Percentiles rank a stretch among this genome's conserved stretches.
Evolutionary conservation across 2,888 invertebrate species (phyloP).

Genomic region (Tachystola acroxantha): DNA sequence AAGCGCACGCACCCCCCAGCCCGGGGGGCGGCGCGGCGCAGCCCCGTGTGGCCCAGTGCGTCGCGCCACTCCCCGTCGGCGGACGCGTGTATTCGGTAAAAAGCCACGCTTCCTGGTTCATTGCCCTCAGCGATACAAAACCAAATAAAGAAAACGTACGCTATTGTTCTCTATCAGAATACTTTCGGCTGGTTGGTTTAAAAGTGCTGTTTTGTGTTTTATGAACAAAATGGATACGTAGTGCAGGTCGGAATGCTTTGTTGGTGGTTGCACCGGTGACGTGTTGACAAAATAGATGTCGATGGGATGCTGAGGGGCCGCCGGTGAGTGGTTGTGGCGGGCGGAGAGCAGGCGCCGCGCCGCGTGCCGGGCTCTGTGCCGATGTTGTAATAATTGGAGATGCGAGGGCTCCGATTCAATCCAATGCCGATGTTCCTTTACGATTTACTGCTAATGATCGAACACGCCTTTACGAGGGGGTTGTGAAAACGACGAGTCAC

Average conservation of each 20-base stretch:
- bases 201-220: no score
- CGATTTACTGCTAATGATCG: no score
- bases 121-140: constrained; percentile 16
- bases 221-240: constrained; percentile 1
- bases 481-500: no score
- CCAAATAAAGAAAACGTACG: constrained; percentile 11
- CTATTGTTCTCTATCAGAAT: not conserved
- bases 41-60: constrained; percentile 30
- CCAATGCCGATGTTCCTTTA: not conserved
- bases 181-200: no score
- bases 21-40: constrained; percentile 8
- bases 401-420: not conserved
- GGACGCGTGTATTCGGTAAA: constrained; percentile 17
- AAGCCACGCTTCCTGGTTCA: constrained; percentile 21
- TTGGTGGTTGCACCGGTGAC: constrained; percentile 15
- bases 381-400: constrained; percentile 27
- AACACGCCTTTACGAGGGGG: no score
- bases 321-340: constrained; percentile 36
- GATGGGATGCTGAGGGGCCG: constrained; percentile 42
- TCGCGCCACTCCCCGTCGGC: constrained; percentile 25
- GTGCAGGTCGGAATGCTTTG: constrained; percentile 13
- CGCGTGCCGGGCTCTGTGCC: no score
- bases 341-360: constrained; percentile 5
- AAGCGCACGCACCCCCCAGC: constrained; percentile 21
- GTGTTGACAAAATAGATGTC: constrained; percentile 27